Percentiles rank a stretch among this genome's conserved stretches.
Evolutionary conservation across 2,113 vertebrate species (phyloP).

Genomic region (Gallinago paraguaiae): DNA sequence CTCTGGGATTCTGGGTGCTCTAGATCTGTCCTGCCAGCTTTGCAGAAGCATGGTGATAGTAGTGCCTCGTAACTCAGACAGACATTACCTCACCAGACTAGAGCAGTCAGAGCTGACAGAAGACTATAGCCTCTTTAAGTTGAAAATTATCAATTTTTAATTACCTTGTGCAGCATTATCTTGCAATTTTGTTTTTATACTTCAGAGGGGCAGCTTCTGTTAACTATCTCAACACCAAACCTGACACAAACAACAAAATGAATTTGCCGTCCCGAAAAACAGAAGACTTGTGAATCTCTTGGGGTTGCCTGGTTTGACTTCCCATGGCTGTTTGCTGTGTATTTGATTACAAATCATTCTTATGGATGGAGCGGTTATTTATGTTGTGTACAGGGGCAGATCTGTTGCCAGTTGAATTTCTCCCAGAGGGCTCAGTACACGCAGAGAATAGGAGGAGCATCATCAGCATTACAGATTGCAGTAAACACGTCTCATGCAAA

Average conservation of each 20-base stretch:
- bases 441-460: slow-evolving; percentile 67
- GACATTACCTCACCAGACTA: background rate
- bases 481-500: background rate
- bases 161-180: background rate
- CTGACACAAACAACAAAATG: slow-evolving; percentile 32
- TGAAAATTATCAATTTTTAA: background rate
- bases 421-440: slow-evolving; percentile 21
- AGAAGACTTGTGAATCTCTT: background rate
- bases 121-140: background rate
- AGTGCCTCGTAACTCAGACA: background rate
- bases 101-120: background rate
- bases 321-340: background rate
- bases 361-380: slow-evolving; percentile 16
- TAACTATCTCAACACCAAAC: slow-evolving; percentile 20
- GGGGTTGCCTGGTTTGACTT: background rate
- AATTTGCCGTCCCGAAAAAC: slow-evolving; percentile 13
- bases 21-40: background rate
- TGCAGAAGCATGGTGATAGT: background rate
- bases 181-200: background rate
- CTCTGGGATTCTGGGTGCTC: background rate
- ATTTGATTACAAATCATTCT: background rate
- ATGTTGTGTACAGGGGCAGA: background rate
- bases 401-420: slow-evolving; percentile 9
- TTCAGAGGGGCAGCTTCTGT: slow-evolving; percentile 16
- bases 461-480: slow-evolving; percentile 32